Conservation (phyloP, 30 jellyfish, hydroid and myxozoan genomes). For the Aurelia aurita region DNA sequence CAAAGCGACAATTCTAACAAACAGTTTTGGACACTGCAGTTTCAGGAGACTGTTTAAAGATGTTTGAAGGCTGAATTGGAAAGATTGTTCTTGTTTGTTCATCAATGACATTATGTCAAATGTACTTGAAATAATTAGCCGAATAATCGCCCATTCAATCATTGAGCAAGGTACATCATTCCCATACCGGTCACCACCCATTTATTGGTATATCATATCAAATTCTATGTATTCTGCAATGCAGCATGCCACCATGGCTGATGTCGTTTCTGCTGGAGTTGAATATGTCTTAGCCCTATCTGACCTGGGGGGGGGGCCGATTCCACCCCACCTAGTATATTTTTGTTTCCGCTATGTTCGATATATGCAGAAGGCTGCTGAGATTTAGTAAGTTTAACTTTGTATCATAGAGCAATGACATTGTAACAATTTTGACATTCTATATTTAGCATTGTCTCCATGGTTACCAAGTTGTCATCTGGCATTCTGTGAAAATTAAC, state of each 20-base stretch:
- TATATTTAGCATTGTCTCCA: no score
- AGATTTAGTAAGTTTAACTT: no score
- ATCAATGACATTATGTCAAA: slow-evolving; percentile 1
- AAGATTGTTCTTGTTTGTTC: not conserved
- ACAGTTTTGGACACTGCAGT: not conserved
- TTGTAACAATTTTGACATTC: no score
- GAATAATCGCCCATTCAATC: not conserved
- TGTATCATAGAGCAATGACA: no score
- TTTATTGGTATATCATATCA: not conserved
- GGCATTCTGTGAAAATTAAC: no score
- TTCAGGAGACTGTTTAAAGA: not conserved
- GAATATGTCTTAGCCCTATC: no score
- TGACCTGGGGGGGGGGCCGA: no score
- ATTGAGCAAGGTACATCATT: not conserved
- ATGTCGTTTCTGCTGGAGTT: not conserved
- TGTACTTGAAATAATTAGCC: not conserved
- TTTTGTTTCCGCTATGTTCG: no score
- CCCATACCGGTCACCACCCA: slow-evolving; percentile 1
- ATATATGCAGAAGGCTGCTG: no score
- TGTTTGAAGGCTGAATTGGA: not conserved
- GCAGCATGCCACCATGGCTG: not conserved
- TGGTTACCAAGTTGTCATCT: no score
- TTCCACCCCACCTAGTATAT: no score
- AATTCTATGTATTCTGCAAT: not conserved
- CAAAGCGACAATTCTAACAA: not conserved